Evolutionary conservation across 2,888 invertebrate species (phyloP).

Genomic region (Rhamnusium bicolor): DNA sequence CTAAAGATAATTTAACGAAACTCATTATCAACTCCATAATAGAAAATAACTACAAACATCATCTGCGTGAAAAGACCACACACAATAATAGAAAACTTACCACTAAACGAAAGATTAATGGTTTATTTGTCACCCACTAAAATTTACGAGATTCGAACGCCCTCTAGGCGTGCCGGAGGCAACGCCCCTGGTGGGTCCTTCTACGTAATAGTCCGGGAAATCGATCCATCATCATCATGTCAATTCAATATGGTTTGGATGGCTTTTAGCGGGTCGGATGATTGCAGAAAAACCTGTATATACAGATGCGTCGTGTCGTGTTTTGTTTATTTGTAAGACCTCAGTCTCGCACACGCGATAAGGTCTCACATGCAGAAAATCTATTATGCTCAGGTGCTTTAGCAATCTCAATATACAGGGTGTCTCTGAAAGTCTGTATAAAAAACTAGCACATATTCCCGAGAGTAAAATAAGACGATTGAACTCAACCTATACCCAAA

Average conservation of each 20-base stretch:
- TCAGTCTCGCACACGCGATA: no score
- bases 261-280: neutral
- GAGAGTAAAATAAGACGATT: no score
- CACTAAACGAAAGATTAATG: neutral
- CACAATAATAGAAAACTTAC: neutral
- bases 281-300: neutral
- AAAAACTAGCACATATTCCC: no score
- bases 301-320: neutral
- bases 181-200: conserved; percentile 7
- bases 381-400: no score
- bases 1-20: no score
- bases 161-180: neutral
- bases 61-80: neutral
- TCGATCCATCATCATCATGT: conserved; percentile 9
- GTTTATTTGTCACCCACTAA: neutral
- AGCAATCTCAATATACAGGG: no score
- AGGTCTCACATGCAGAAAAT: no score
- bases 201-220: conserved; percentile 9
- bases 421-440: no score
- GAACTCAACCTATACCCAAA: no score
- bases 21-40: neutral
- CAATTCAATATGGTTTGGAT: neutral
- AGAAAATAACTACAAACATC: neutral
- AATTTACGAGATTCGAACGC: neutral
- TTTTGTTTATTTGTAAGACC: no score